Evolutionary conservation across 1,140 invertebrate genomes (phyloP), one percentile per base, ranked within the genome.

Genomic region (Drosophila nigrodunni): DNA sequence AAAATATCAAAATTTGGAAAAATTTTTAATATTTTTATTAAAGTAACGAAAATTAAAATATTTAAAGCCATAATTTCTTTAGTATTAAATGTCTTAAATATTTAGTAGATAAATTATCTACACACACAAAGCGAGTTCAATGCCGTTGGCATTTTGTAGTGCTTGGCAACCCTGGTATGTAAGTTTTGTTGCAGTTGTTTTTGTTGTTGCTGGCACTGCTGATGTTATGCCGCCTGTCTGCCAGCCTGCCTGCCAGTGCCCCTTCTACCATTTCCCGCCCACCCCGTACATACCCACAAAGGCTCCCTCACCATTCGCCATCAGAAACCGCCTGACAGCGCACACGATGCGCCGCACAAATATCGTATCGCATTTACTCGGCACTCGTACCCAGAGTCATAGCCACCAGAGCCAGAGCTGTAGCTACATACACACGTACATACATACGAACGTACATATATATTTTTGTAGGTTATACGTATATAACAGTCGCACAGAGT

Each of bases 381-480:
- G 64, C 74, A 78, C 76, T 64, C 68, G 72, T 34, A 76, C 67
- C 77, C 77, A 62, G 66, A 72, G 41, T 74, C 64, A 60, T n/a
- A 55, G 52, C 49, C 30, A 35, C 74, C 68, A 74, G 6, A 74
- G 66, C 77, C 54, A 69, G 35, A 70, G 58, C 46, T 46, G 35
- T 65, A 78, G 75, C 75, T 88, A 30, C 25, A 6, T 25, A 25
- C 25, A 0, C 2, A 25, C 4, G 25, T 25, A 25, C 25, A 25
- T 30, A 30, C 25, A 30, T 30, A 30, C 25, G 6, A 30, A 30
- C 25, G 25, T 30, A 30, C 25, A 30, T 30, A 91, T 82, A 73
- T 91, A 91, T 86, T 91, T 91, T 91, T 91, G 89, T 91, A 91
- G 89, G 89, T 91, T 91, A 91, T 91, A 85, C 91, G 81, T 91